phyloP scores from a whole-genome alignment of 2,113 vertebrate genomes.

The Triplophysa siluroides region DNA sequence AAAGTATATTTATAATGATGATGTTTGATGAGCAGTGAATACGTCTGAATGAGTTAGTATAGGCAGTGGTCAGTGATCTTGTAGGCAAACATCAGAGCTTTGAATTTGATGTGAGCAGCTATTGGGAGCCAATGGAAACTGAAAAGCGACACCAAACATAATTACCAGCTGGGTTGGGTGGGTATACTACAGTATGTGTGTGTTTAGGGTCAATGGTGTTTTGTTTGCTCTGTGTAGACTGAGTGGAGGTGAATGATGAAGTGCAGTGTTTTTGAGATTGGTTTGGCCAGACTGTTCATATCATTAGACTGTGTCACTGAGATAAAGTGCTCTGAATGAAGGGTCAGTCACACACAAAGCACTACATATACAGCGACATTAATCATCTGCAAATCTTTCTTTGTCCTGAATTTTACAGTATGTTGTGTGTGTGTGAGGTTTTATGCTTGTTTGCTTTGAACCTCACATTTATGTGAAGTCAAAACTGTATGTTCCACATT shows the following conservation, averaged over 20 bases:
- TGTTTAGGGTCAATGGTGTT: conserved; percentile 2
- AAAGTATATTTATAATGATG: too few relatives aligned
- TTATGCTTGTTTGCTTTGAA: neutral
- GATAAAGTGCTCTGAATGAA: conserved; percentile 1
- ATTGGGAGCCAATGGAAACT: too few relatives aligned
- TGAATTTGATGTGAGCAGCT: too few relatives aligned
- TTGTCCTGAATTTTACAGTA: neutral
- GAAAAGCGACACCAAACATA: neutral
- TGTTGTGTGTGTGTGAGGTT: neutral
- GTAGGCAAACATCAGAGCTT: too few relatives aligned
- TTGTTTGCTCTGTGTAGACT: neutral
- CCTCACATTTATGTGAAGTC: too few relatives aligned
- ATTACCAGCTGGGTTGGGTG: neutral
- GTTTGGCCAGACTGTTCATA: conserved; percentile 14
- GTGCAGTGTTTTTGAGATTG: neutral
- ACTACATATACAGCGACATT: conserved; percentile 30
- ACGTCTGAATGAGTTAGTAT: too few relatives aligned
- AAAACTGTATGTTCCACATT: too few relatives aligned
- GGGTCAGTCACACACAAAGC: neutral
- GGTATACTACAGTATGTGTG: conserved; percentile 16
- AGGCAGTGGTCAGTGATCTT: too few relatives aligned
- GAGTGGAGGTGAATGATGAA: conserved; percentile 29
- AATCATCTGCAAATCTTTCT: conserved; percentile 23
- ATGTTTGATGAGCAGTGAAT: too few relatives aligned
- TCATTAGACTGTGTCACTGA: conserved; percentile 16